Evolutionary conservation across 1,140 invertebrate species (phyloP), one percentile per base, ranked within the genome.

Genomic region (Eurosta solidaginis): DNA sequence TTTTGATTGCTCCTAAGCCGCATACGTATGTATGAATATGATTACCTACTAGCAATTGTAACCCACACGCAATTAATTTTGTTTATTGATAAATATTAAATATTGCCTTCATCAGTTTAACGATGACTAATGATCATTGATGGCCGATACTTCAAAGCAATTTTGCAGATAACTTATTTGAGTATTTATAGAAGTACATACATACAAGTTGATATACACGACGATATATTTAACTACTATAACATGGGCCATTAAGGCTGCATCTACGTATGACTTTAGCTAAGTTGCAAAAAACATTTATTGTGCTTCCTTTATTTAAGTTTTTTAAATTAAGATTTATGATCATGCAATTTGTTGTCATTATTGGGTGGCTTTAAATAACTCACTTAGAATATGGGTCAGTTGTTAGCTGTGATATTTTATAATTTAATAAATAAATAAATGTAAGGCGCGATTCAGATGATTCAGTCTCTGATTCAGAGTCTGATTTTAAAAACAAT

Each of bases 241-340:
- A n/a, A n/a, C n/a, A n/a, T n/a, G n/a, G n/a, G n/a, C n/a, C n/a
- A n/a, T n/a, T n/a, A n/a, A n/a, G n/a, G n/a, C n/a, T n/a, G n/a
- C n/a, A n/a, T n/a, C n/a, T n/a, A n/a, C n/a, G n/a, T n/a, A n/a
- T n/a, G n/a, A n/a, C n/a, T n/a, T n/a, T n/a, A n/a, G n/a, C n/a
- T n/a, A n/a, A n/a, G n/a, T n/a, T n/a, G n/a, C n/a, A n/a, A n/a
- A n/a, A n/a, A n/a, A n/a, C n/a, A n/a, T 36, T 68, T 40, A 68
- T 68, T 68, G 33, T 40, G 14, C 22, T 22, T 33, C 6, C 12
- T 40, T 7, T 14, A 52, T 33, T 22, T 40, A 68, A 29, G 59
- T 68, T n/a, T n/a, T n/a, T n/a, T n/a, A 22, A 68, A 68, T 36
- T 68, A 40, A 40, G 29, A 68, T 68, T 68, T 68, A 68, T 68